phyloP scores from a whole-genome alignment of 2,797 vertebrate species.

The Cirrhinus molitorella region DNA sequence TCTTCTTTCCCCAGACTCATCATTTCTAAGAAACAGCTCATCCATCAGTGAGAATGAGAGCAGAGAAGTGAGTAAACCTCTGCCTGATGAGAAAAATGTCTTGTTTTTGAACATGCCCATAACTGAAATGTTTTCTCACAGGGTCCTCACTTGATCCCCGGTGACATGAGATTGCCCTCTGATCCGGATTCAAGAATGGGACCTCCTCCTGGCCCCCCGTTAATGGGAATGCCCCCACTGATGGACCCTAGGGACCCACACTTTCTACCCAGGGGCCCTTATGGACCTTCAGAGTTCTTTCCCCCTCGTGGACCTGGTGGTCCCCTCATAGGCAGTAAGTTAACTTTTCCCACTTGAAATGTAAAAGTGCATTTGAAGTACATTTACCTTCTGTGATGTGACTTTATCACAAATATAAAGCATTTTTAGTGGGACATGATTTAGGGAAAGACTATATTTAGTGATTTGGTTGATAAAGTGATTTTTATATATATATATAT shows the following conservation, averaged over 20 bases:
- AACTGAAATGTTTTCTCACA: slow-evolving; percentile 23
- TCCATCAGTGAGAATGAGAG: slow-evolving; percentile 57
- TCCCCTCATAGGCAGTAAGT: slow-evolving; percentile 63
- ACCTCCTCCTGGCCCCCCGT: slow-evolving; percentile 30
- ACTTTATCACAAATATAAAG: background rate
- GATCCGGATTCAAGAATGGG: slow-evolving; percentile 60
- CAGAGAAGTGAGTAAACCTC: slow-evolving; percentile 60
- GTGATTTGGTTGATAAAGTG: background rate
- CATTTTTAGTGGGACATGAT: background rate
- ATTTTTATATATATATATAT: background rate
- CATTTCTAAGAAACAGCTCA: slow-evolving; percentile 56
- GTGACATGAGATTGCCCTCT: slow-evolving; percentile 55
- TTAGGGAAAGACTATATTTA: background rate
- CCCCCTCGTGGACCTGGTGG: slow-evolving; percentile 56
- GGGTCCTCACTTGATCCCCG: slow-evolving; percentile 50
- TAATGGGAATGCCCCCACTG: slow-evolving; percentile 54
- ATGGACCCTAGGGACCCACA: slow-evolving; percentile 60
- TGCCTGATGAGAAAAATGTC: background rate
- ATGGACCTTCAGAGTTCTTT: slow-evolving; percentile 64
- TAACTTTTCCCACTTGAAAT: background rate
- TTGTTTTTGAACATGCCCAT: background rate
- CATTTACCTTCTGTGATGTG: background rate
- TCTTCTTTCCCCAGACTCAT: slow-evolving; percentile 47
- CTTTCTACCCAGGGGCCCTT: slow-evolving; percentile 57
- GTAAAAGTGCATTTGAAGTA: background rate